A percentile compares a stretch with the other conserved stretches of the same genome.
Conservation (phyloP, 2,113 vertebrate genomes). For the Crypturellus undulatus region DNA sequence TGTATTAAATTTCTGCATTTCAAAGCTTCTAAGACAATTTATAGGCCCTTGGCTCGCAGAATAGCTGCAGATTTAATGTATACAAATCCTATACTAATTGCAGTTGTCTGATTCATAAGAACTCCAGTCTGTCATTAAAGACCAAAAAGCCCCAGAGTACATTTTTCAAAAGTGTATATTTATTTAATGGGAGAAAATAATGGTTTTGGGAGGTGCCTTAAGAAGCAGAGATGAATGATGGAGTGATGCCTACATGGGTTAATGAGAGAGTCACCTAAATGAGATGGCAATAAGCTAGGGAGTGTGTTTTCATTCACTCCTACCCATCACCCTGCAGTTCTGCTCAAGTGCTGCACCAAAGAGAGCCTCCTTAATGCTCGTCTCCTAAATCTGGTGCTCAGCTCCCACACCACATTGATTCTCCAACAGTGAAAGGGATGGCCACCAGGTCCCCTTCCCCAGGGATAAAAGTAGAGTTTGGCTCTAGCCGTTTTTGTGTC, state of each 20-base stretch:
- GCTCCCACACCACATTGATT: neutral
- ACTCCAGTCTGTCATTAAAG: neutral
- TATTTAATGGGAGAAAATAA: slow-evolving; percentile 18
- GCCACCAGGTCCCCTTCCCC: neutral
- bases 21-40: neutral
- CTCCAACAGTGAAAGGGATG: neutral
- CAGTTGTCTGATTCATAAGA: neutral
- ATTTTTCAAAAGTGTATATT: neutral
- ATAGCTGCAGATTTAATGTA: neutral
- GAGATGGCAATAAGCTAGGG: neutral
- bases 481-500: neutral
- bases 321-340: neutral
- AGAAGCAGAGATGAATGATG: slow-evolving; percentile 2
- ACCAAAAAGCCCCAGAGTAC: neutral
- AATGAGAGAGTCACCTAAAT: neutral
- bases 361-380: neutral
- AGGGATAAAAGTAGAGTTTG: neutral
- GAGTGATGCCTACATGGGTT: neutral
- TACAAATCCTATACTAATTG: neutral
- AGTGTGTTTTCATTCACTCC: neutral
- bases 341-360: neutral
- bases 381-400: neutral
- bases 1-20: neutral
- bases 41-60: neutral
- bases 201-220: neutral